Conservation (phyloP, 2,888 invertebrate genomes). For the Osedax frankpressi region DNA sequence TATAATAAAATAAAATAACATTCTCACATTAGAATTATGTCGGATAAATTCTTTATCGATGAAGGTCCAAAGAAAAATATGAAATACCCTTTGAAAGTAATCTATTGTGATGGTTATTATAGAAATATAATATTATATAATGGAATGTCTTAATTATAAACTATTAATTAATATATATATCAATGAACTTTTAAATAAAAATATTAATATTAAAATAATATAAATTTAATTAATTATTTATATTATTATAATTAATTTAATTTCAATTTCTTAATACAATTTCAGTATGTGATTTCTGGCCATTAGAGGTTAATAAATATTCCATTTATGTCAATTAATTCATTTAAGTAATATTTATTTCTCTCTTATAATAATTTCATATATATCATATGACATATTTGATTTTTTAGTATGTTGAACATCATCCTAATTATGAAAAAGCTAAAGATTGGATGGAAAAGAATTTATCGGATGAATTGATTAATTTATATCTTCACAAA, state of each 20-base stretch:
- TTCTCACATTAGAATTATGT: too few species aligned
- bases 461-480: slow-evolving; percentile 81
- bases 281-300: slow-evolving; percentile 29
- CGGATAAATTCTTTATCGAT: slow-evolving; percentile 19
- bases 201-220: too few species aligned
- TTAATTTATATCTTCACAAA: slow-evolving; percentile 38
- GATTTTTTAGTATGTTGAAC: slow-evolving; percentile 74
- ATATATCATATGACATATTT: not conserved
- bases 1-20: too few species aligned
- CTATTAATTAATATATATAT: too few species aligned
- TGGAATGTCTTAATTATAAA: too few species aligned
- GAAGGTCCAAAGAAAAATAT: slow-evolving; percentile 26
- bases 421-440: slow-evolving; percentile 90
- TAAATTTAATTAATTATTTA: too few species aligned
- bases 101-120: slow-evolving; percentile 30
- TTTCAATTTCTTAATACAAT: slow-evolving; percentile 12
- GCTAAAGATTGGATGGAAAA: slow-evolving; percentile 92
- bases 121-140: too few species aligned
- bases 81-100: slow-evolving; percentile 28
- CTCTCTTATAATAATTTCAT: not conserved
- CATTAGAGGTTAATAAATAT: slow-evolving; percentile 26
- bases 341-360: not conserved
- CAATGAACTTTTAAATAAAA: too few species aligned
- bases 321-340: not conserved
- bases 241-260: not conserved